These are phyloP conservation scores for Tipula confusa DNA, from an alignment of 2,888 invertebrate species.

Conservation along the genomic window DNA sequence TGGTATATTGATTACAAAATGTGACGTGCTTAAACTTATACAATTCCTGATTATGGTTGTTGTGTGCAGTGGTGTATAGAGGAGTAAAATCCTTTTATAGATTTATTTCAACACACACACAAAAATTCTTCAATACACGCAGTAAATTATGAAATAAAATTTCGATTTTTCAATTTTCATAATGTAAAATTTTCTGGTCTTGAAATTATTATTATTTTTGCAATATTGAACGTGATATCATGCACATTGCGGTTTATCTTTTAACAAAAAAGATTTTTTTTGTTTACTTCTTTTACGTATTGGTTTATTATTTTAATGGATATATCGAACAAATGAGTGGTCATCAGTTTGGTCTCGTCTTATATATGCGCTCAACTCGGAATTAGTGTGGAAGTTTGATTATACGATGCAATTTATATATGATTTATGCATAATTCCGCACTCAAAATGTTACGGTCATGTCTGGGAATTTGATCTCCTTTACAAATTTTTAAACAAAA, in stretches of 20 bases:
- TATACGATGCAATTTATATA: neutral
- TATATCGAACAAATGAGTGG: neutral
- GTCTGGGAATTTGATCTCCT: neutral
- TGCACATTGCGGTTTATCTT: conserved; percentile 3
- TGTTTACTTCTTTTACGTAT: neutral
- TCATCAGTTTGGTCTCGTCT: neutral
- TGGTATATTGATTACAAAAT: conserved; percentile 3
- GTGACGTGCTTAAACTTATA: neutral
- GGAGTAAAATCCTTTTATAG: neutral
- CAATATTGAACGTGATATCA: conserved; percentile 16
- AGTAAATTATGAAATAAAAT: neutral
- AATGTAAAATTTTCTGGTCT: conserved; percentile 25
- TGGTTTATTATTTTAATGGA: neutral
- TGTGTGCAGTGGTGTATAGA: neutral
- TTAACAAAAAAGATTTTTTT: neutral
- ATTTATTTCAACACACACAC: neutral
- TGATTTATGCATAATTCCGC: neutral
- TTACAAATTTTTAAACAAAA: neutral
- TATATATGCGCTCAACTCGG: neutral
- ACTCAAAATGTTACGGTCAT: neutral
- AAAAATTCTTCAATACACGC: neutral
- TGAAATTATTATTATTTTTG: conserved; percentile 12
- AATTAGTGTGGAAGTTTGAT: neutral
- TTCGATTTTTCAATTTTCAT: neutral
- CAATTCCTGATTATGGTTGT: neutral